Conservation (phyloP, 2,888 invertebrate genomes). For the Acleris sparsana region DNA sequence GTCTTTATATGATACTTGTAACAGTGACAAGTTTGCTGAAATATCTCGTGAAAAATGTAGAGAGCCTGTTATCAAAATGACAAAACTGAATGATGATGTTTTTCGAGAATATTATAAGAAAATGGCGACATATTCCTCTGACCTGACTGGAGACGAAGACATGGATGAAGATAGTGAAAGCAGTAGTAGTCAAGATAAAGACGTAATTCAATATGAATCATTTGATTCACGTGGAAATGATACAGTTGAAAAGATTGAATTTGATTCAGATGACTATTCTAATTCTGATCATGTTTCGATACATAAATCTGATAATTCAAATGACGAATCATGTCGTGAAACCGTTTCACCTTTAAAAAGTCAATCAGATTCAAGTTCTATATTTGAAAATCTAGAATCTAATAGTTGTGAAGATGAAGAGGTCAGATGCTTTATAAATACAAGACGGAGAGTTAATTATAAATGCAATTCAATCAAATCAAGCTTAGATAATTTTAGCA, state of each 20-base stretch:
- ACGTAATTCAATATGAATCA: not conserved
- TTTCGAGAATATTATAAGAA: slow-evolving; percentile 58
- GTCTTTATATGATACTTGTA: slow-evolving; percentile 70
- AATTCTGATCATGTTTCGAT: slow-evolving; percentile 41
- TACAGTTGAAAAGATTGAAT: slow-evolving; percentile 33
- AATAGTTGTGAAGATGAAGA: slow-evolving; percentile 41
- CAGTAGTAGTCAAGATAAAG: slow-evolving; percentile 2
- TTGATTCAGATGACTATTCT: slow-evolving; percentile 36
- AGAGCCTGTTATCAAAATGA: slow-evolving; percentile 55
- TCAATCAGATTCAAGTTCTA: slow-evolving; percentile 21
- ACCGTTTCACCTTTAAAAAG: slow-evolving; percentile 39
- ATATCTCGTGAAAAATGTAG: slow-evolving; percentile 39
- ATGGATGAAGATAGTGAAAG: slow-evolving; percentile 24
- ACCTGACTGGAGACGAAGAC: slow-evolving; percentile 13
- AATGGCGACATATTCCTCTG: slow-evolving; percentile 39
- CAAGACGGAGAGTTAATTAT: slow-evolving; percentile 63
- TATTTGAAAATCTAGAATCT: slow-evolving; percentile 22
- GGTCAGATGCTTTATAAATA: slow-evolving; percentile 68
- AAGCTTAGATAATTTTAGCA: slow-evolving; percentile 57
- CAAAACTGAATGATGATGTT: slow-evolving; percentile 59
- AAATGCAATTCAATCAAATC: slow-evolving; percentile 59
- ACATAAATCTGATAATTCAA: slow-evolving; percentile 34
- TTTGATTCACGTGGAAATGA: not conserved
- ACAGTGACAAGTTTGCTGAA: slow-evolving; percentile 52
- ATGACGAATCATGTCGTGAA: slow-evolving; percentile 39